Evolutionary conservation across 2,113 vertebrate genomes (phyloP).

Genomic region (Catharus minimus): DNA sequence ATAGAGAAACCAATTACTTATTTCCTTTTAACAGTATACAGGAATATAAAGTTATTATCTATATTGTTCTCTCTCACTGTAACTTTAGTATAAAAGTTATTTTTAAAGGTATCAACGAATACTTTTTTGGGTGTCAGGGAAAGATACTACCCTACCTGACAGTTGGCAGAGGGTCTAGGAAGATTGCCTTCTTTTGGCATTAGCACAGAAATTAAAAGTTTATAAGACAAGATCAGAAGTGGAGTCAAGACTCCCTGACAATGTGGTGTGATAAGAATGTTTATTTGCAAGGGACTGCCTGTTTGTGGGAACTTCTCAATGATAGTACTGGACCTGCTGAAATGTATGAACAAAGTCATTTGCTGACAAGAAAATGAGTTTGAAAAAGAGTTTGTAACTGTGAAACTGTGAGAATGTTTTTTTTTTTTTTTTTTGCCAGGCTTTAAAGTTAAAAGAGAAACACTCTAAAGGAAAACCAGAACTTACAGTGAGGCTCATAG

Average conservation of each 20-base stretch:
- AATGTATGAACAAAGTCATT: neutral
- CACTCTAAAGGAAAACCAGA: neutral
- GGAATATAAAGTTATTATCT: neutral
- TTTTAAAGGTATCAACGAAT: neutral
- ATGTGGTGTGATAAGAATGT: neutral
- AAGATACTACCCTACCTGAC: neutral
- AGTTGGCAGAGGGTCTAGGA: neutral
- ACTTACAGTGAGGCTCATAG: constrained; percentile 96
- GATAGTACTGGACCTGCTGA: neutral
- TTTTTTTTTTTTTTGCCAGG: neutral
- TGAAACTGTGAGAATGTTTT: neutral
- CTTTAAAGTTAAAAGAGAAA: neutral
- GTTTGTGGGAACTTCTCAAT: neutral
- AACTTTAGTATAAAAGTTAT: neutral
- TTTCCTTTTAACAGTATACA: neutral
- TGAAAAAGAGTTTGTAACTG: neutral
- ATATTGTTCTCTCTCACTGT: neutral
- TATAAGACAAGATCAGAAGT: neutral
- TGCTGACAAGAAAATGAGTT: neutral
- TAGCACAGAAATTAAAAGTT: neutral
- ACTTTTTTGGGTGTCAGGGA: neutral
- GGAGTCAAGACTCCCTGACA: neutral
- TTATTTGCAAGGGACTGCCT: neutral
- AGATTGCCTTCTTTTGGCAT: neutral
- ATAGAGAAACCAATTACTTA: neutral